Evolutionary conservation across 53 echinoderm and acorn worm genomes (phyloP).

Genomic region (Temnopleurus reevesii): DNA sequence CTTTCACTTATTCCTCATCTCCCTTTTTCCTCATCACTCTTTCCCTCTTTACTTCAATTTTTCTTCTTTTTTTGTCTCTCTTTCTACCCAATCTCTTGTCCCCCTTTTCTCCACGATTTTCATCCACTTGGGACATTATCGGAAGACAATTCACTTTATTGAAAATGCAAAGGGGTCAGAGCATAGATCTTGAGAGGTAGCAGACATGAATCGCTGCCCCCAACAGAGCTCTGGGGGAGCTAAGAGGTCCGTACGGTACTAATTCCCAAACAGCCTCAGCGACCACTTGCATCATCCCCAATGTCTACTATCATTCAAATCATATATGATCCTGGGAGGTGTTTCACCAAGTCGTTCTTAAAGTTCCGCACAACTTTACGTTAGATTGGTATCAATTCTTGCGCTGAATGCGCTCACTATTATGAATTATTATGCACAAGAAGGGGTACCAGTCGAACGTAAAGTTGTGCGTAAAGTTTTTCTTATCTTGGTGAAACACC

Average conservation of each 20-base stretch:
- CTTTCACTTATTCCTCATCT: neutral
- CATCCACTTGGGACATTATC: constrained; percentile 5
- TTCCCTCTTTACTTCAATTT: neutral
- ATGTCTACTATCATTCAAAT: too few relatives aligned
- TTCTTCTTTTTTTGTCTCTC: neutral
- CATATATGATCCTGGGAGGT: too few relatives aligned
- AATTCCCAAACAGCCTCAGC: too few relatives aligned
- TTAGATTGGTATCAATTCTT: too few relatives aligned
- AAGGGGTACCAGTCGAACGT: too few relatives aligned
- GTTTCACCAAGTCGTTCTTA: too few relatives aligned
- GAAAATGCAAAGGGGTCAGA: constrained; percentile 38
- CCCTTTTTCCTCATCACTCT: neutral
- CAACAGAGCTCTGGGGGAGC: neutral
- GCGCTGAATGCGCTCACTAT: too few relatives aligned
- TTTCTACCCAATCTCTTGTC: neutral
- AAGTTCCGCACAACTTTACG: too few relatives aligned
- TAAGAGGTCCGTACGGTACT: neutral
- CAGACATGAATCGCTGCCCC: neutral
- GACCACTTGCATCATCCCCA: too few relatives aligned
- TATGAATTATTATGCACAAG: too few relatives aligned
- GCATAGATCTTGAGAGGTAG: neutral
- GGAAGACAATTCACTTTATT: constrained; percentile 41
- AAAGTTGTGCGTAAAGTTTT: too few relatives aligned
- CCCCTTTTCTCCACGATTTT: neutral
- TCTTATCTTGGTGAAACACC: too few relatives aligned